These are phyloP conservation scores for Hemicordylus capensis DNA, from an alignment of 2,113 vertebrate genomes.

Conservation along the genomic window DNA sequence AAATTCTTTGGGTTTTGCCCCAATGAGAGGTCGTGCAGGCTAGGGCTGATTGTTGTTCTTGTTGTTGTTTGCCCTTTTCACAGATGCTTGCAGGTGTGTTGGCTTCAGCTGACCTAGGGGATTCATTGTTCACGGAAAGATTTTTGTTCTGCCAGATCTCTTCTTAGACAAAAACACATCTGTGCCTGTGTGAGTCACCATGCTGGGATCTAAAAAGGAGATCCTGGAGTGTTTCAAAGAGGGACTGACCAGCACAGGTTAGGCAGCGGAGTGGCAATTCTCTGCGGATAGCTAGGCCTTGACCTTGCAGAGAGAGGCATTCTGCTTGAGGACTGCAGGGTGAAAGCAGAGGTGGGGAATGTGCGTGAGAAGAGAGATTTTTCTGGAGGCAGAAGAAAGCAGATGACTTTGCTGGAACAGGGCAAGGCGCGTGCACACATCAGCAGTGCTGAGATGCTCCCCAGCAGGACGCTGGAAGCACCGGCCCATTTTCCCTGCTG, in stretches of 20 bases:
- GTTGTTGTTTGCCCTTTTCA: neutral
- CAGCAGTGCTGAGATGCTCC: neutral
- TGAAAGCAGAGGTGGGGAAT: neutral
- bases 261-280: neutral
- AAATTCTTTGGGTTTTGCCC: neutral
- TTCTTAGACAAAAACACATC: constrained; percentile 2
- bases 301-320: neutral
- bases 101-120: neutral
- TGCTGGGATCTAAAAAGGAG: neutral
- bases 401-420: constrained; percentile 12
- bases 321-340: neutral
- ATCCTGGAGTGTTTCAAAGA: neutral
- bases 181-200: neutral
- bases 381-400: neutral
- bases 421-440: neutral
- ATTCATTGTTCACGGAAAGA: neutral
- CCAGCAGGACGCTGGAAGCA: fast-evolving
- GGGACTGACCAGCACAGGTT: neutral
- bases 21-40: neutral
- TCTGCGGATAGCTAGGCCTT: neutral
- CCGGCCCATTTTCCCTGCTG: neutral
- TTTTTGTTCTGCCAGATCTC: neutral
- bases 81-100: neutral
- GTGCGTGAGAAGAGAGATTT: neutral
- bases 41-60: neutral